A percentile compares a stretch with the other conserved stretches of the same genome.
These are phyloP conservation scores for Drosophila aff. DNA, from an alignment of 1,140 invertebrate species.

Conservation along the genomic window DNA sequence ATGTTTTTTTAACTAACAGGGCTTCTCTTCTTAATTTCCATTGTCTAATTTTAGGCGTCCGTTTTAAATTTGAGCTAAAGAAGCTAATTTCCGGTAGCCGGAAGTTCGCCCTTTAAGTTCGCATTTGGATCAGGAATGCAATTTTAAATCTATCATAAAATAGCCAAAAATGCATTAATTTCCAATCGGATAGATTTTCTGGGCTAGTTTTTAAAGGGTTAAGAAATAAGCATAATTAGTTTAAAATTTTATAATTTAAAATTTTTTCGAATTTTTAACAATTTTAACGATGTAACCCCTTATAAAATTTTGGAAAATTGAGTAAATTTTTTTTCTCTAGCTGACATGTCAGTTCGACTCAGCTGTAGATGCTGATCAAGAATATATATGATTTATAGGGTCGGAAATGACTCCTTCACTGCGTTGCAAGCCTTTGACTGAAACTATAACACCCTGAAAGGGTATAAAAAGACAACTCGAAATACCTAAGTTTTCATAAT, in stretches of 20 bases:
- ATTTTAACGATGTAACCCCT: not conserved
- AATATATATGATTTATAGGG: not conserved
- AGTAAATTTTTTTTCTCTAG: not conserved
- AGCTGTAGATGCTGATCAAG: not conserved
- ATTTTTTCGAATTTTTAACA: not conserved
- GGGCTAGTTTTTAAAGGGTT: not conserved
- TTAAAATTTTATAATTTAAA: not conserved
- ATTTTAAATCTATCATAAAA: not conserved
- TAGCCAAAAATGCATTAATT: not conserved
- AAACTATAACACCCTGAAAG: too few species aligned
- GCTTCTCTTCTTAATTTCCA: too few species aligned
- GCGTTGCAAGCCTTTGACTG: not conserved
- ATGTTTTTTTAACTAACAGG: too few species aligned
- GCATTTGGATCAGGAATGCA: not conserved
- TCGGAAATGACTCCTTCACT: not conserved
- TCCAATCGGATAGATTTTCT: not conserved
- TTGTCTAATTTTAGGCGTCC: not conserved
- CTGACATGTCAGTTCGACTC: not conserved
- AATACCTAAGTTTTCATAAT: constrained; percentile 34
- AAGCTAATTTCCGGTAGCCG: too few species aligned
- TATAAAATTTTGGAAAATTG: not conserved
- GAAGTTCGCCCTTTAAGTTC: too few species aligned
- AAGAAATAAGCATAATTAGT: not conserved
- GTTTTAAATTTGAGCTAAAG: not conserved
- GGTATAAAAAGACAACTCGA: not conserved